These are phyloP conservation scores for Campylomormyrus numenius DNA, from an alignment of 2,113 vertebrate species.

Conservation along the genomic window DNA sequence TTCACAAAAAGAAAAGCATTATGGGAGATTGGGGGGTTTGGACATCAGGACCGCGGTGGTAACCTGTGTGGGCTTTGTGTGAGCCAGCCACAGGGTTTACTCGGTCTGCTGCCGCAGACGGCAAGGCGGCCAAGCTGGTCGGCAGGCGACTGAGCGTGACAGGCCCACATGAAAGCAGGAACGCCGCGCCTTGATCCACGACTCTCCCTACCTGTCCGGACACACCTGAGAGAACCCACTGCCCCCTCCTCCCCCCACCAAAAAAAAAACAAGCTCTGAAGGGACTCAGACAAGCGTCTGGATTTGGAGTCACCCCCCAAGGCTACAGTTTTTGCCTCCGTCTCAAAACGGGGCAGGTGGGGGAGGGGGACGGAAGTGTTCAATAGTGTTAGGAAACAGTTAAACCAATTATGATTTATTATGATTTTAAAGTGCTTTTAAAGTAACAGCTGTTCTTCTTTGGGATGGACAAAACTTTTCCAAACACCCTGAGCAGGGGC, in stretches of 20 bases:
- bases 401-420: not conserved
- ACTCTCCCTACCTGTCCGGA: slow-evolving; percentile 64
- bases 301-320: not conserved
- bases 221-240: slow-evolving; percentile 68
- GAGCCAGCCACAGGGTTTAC: slow-evolving; percentile 42
- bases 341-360: not conserved
- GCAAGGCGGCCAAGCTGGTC: slow-evolving; percentile 70
- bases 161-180: slow-evolving; percentile 71
- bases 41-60: not conserved
- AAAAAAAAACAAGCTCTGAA: slow-evolving; percentile 41
- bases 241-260: not conserved
- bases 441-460: slow-evolving; percentile 54
- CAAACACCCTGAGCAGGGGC: not conserved
- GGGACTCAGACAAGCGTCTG: slow-evolving; percentile 48
- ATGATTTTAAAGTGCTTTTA: slow-evolving; percentile 15
- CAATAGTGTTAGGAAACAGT: not conserved
- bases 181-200: slow-evolving; percentile 72
- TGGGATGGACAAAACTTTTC: not conserved
- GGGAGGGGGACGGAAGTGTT: not conserved
- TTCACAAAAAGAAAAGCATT: slow-evolving; percentile 2
- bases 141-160: slow-evolving; percentile 66
- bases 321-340: not conserved
- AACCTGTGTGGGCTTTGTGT: slow-evolving; percentile 18
- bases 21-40: not conserved
- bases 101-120: slow-evolving; percentile 70